phyloP scores from a whole-genome alignment of 2,888 invertebrate genomes.

The Drosophila eohydei region DNA sequence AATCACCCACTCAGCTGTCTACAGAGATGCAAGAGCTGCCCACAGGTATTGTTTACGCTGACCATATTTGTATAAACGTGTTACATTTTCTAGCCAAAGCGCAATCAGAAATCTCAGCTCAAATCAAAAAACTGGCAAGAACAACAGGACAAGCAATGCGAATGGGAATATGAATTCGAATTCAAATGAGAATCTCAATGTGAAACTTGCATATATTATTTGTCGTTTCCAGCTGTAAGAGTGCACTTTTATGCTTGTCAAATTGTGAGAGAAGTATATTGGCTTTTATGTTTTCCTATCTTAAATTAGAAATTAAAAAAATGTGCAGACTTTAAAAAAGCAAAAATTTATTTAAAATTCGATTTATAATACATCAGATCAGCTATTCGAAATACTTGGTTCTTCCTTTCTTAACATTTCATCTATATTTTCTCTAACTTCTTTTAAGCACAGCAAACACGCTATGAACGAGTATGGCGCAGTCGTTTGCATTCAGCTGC shows the following conservation, averaged over 20 bases:
- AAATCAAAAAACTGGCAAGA: conserved; percentile 19
- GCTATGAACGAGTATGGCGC: not conserved
- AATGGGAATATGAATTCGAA: conserved; percentile 19
- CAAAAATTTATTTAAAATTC: too few species aligned
- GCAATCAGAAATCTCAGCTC: conserved; percentile 19
- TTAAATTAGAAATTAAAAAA: too few species aligned
- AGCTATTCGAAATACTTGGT: too few species aligned
- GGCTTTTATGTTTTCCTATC: not conserved
- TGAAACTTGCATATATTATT: conserved; percentile 53
- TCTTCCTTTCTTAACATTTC: too few species aligned
- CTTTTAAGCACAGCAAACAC: not conserved
- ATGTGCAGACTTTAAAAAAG: too few species aligned
- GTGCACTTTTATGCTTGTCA: not conserved
- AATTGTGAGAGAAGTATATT: not conserved
- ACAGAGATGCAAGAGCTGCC: not conserved
- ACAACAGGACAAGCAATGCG: conserved; percentile 12
- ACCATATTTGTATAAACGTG: conserved; percentile 65
- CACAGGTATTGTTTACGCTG: conserved; percentile 60
- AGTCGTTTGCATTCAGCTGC: not conserved
- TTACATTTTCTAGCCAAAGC: conserved; percentile 45
- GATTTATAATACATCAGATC: too few species aligned
- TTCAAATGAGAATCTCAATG: conserved; percentile 23
- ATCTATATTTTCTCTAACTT: not conserved
- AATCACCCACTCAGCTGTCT: conserved; percentile 25
- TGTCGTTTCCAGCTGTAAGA: conserved; percentile 17